phyloP scores from a whole-genome alignment of 2,797 vertebrate genomes.

The Bradypodion ventrale region DNA sequence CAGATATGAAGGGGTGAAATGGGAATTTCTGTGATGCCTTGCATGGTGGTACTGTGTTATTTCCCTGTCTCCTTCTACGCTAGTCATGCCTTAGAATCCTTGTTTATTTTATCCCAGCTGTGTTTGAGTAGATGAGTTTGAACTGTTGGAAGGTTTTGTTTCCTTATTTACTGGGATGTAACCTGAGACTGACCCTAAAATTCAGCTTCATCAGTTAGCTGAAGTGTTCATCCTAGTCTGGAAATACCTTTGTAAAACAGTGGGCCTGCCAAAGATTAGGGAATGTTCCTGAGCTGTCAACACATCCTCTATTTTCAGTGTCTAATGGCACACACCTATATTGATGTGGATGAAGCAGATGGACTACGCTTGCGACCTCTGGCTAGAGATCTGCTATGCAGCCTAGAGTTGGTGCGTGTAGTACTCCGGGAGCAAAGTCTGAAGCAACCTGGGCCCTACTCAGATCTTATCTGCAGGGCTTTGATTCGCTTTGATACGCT shows the following conservation, averaged over 20 bases:
- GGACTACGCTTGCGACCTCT: slow-evolving; percentile 68
- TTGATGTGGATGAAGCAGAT: slow-evolving; percentile 73
- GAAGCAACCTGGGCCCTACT: slow-evolving; percentile 62
- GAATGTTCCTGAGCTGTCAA: background rate
- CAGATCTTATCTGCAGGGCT: slow-evolving; percentile 55
- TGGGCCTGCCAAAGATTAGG: background rate
- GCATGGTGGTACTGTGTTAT: background rate
- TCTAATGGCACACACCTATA: slow-evolving; percentile 73
- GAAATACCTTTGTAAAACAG: background rate
- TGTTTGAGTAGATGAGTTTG: background rate
- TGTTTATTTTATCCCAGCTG: background rate
- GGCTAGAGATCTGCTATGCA: slow-evolving; percentile 71
- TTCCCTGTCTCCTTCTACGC: background rate
- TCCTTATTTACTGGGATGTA: background rate
- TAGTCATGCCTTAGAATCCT: background rate
- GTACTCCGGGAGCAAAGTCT: slow-evolving; percentile 75
- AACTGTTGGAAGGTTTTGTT: background rate
- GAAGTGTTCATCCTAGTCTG: background rate
- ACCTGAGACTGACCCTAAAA: background rate
- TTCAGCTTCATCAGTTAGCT: background rate
- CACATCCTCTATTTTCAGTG: slow-evolving; percentile 55
- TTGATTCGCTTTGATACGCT: slow-evolving; percentile 72
- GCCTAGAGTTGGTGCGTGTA: slow-evolving; percentile 69
- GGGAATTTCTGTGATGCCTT: background rate
- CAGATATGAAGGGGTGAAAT: background rate